Conservation (phyloP, 2,888 invertebrate genomes). For the Idaea biselata region DNA sequence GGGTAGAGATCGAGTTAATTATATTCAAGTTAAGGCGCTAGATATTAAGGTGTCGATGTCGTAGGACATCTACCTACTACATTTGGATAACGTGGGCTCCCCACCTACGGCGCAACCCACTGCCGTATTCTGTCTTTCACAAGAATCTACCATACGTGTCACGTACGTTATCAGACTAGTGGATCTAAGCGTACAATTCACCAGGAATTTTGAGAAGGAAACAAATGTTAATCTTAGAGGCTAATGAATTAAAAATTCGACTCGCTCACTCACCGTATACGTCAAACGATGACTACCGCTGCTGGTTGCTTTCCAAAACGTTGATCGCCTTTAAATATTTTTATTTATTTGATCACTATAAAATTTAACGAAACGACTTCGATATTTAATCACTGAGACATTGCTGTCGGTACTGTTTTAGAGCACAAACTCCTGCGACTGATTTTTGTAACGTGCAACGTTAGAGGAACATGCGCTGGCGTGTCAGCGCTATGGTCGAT, state of each 20-base stretch:
- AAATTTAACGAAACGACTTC: slow-evolving; percentile 21
- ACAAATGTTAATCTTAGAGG: slow-evolving; percentile 19
- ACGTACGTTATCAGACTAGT: slow-evolving; percentile 49
- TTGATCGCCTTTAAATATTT: slow-evolving; percentile 36
- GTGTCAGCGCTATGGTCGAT: slow-evolving; percentile 66
- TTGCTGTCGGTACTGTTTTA: slow-evolving; percentile 43
- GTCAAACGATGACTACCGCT: slow-evolving; percentile 52
- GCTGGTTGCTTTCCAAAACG: slow-evolving; percentile 58
- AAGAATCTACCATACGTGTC: slow-evolving; percentile 64
- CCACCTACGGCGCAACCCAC: slow-evolving; percentile 73
- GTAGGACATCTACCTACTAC: slow-evolving; percentile 62
- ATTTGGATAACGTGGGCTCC: slow-evolving; percentile 69
- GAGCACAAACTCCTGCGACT: slow-evolving; percentile 56
- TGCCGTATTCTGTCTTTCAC: slow-evolving; percentile 59
- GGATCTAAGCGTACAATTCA: slow-evolving; percentile 33
- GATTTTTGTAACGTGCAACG: slow-evolving; percentile 65
- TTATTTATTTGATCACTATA: slow-evolving; percentile 5
- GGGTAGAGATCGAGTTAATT: neutral
- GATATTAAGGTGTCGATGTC: slow-evolving; percentile 56
- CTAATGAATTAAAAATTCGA: slow-evolving; percentile 49
- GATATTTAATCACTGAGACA: slow-evolving; percentile 36
- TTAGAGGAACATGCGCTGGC: slow-evolving; percentile 60
- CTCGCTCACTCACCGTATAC: slow-evolving; percentile 69
- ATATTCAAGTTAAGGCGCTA: slow-evolving; percentile 24
- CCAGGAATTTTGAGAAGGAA: neutral